Percentiles rank a stretch among this genome's conserved stretches.
phyloP scores from a whole-genome alignment of 2,113 vertebrate genomes.

The Aix galericulata region DNA sequence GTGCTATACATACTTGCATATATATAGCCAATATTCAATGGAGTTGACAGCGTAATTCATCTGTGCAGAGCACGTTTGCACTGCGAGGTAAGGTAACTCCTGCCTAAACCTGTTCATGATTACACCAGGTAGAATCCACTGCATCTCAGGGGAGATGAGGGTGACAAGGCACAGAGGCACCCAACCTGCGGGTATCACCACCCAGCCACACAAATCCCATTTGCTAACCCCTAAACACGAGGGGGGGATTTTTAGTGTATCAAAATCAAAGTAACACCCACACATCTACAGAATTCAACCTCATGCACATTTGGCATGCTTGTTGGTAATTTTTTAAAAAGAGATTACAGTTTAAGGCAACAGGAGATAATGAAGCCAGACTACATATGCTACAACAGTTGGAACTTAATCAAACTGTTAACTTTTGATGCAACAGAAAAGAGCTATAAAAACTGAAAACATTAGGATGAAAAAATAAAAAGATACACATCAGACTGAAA shows the following conservation, averaged over 20 bases:
- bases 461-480: not conserved
- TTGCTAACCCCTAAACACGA: fast-evolving
- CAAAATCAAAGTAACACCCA: not conserved
- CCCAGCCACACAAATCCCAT: not conserved
- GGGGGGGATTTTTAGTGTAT: not conserved
- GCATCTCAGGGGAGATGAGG: not conserved
- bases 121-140: too few relatives aligned
- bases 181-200: not conserved
- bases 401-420: conserved; percentile 44
- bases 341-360: conserved; percentile 35
- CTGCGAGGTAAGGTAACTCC: not conserved
- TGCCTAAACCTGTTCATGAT: fast-evolving
- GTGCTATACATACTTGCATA: not conserved
- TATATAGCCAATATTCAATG: fast-evolving
- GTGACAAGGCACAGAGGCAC: not conserved
- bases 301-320: not conserved
- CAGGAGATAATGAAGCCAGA: conserved; percentile 46
- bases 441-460: conserved; percentile 9
- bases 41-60: not conserved
- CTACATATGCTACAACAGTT: conserved; percentile 64
- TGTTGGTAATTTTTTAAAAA: not conserved
- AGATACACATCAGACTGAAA: not conserved
- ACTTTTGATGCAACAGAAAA: conserved; percentile 26
- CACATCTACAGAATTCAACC: not conserved
- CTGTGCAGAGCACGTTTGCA: not conserved